Evolutionary conservation across 1,140 invertebrate genomes (phyloP).

Genomic region (Diorhabda elongata): DNA sequence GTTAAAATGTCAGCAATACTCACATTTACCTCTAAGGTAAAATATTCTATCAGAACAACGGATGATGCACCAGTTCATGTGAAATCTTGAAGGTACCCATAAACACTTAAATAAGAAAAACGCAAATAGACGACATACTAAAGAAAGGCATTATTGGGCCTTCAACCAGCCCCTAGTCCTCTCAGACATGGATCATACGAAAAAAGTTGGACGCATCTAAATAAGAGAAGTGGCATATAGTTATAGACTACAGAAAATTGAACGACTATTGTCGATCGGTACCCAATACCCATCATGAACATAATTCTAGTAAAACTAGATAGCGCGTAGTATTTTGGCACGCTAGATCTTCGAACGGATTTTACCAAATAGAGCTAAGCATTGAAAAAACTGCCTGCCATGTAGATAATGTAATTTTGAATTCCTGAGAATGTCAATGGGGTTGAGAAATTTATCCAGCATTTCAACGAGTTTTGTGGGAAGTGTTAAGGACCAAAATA

Average conservation of each 20-base stretch:
- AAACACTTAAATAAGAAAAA: no score
- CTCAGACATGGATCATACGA: not conserved
- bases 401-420: slow-evolving; percentile 11
- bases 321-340: slow-evolving; percentile 47
- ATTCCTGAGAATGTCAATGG: slow-evolving; percentile 35
- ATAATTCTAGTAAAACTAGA: slow-evolving; percentile 36
- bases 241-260: slow-evolving; percentile 39
- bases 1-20: no score
- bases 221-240: slow-evolving; percentile 40
- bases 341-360: slow-evolving; percentile 47
- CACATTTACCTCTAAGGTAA: no score
- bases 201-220: slow-evolving; percentile 32
- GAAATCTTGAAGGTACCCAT: no score
- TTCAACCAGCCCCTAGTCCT: slow-evolving; percentile 30
- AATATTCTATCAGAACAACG: no score
- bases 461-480: slow-evolving; percentile 48
- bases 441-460: slow-evolving; percentile 43
- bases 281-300: slow-evolving; percentile 17
- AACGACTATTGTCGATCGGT: slow-evolving; percentile 21
- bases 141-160: slow-evolving; percentile 40
- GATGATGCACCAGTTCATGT: no score
- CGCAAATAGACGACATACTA: not conserved
- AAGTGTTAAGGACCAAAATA: slow-evolving; percentile 32
- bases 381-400: slow-evolving; percentile 17
- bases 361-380: slow-evolving; percentile 19